These are phyloP conservation scores for Vannuccia rotundouncinata DNA, from an alignment of 2,888 invertebrate species.

Conservation along the genomic window DNA sequence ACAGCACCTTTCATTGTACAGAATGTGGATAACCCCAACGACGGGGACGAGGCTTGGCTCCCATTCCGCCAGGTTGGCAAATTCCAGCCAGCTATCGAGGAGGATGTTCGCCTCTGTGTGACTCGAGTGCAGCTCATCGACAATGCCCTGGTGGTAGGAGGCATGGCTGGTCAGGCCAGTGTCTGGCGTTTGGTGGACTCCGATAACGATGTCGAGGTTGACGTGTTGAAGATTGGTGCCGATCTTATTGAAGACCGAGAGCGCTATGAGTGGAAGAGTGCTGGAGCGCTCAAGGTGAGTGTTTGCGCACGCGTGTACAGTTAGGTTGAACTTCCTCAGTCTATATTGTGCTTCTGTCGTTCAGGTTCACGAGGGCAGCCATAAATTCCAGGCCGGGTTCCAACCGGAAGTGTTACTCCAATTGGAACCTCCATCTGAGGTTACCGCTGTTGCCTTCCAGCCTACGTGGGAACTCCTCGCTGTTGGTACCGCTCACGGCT, in stretches of 20 bases:
- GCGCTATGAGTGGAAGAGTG: conserved; percentile 19
- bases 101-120: conserved; percentile 79
- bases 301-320: not conserved
- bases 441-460: conserved; percentile 28
- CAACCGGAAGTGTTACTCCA: not conserved
- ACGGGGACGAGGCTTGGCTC: not conserved
- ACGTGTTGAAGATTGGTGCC: not conserved
- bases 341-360: not conserved
- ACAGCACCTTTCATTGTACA: not conserved
- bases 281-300: not conserved
- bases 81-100: conserved; percentile 89
- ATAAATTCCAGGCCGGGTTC: not conserved
- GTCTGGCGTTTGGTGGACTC: not conserved
- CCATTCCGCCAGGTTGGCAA: conserved; percentile 61
- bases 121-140: conserved; percentile 75
- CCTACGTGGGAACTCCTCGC: conserved; percentile 19
- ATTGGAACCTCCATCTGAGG: conserved; percentile 1
- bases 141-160: conserved; percentile 80
- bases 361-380: conserved; percentile 4
- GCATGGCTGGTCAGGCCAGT: conserved; percentile 78
- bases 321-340: not conserved
- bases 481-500: conserved; percentile 25
- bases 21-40: not conserved
- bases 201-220: not conserved
- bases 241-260: conserved; percentile 13